Base-by-base conservation (phyloP, 1,140 invertebrate species). In the Cecropterus lyciades region DNA sequence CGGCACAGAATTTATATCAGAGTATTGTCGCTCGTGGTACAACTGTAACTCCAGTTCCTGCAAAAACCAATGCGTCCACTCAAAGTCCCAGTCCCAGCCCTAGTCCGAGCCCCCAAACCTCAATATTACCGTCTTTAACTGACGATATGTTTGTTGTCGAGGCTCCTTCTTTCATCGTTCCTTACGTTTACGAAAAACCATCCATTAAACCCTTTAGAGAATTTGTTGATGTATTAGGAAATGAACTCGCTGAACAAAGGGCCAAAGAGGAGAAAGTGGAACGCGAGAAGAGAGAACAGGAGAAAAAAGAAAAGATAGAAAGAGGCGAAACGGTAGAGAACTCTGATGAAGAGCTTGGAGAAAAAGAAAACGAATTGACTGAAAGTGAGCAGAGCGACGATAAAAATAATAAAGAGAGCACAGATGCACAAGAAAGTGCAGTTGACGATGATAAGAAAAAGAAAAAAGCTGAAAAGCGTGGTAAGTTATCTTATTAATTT, bases 141-240 rank as follows among this genome's bases (percentile, higher is more conserved):
- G 97, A 98, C 83, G 96, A 97, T 75, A 97, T 97, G 95, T 98
- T 96, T 89, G 96, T 98, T 0, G 95, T 98, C 7, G 97, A 98
- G 90, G 97, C 97, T 16, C 97, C 97, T 3, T 98, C 97, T 10
- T 98, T 98, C 80, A 97, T 98, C 80, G 96, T 98, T 71, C 97
- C 97, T 42, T 98, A 98, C 87, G 96, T 98, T n/a, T 98, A 97
- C 85, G 96, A 98, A 89, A 97, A 97, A 86, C 96, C 96, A 3
- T 96, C 97, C 0, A 86, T 96, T 6, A 95, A 96, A 78, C 95
- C 95, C 45, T 93, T 98, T 48, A 96, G 95, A 83, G 95, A 96
- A 69, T 96, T 96, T 84, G 94, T 97, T 45, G 93, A 94, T 33
- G 94, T 94, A 75, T 89, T 96, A 53, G 95, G 94, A 43, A 94